Conservation (phyloP, 2,113 vertebrate species). For the Trachemys scripta region DNA sequence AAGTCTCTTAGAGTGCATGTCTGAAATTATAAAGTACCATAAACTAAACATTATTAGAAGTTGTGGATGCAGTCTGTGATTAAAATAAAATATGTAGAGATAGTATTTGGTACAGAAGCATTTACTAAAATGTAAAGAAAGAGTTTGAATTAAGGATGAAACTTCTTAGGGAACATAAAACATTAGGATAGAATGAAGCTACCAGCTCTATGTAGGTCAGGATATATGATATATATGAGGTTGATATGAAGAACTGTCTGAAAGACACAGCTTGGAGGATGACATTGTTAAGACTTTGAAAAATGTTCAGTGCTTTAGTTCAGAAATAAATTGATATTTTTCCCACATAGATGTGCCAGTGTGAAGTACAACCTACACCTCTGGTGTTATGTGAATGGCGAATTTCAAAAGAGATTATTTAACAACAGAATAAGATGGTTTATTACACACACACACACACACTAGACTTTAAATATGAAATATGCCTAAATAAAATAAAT, state of each 20-base stretch:
- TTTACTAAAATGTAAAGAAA: background rate
- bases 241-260: slow-evolving; percentile 41
- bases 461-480: slow-evolving; percentile 33
- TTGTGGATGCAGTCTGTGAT: slow-evolving; percentile 62
- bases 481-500: slow-evolving; percentile 13
- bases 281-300: slow-evolving; percentile 58
- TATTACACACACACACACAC: slow-evolving; percentile 44
- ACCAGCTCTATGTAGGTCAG: background rate
- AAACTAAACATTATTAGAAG: slow-evolving; percentile 62
- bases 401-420: slow-evolving; percentile 28
- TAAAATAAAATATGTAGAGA: background rate
- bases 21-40: slow-evolving; percentile 51
- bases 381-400: background rate
- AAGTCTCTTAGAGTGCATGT: slow-evolving; percentile 50
- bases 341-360: background rate
- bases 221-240: slow-evolving; percentile 9
- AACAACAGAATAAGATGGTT: slow-evolving; percentile 1
- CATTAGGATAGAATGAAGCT: slow-evolving; percentile 11
- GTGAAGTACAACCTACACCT: slow-evolving; percentile 57
- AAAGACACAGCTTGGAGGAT: slow-evolving; percentile 47
- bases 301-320: slow-evolving; percentile 43
- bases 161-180: background rate
- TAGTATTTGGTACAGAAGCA: background rate
- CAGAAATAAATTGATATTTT: slow-evolving; percentile 53
- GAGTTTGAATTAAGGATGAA: slow-evolving; percentile 28